phyloP scores from a whole-genome alignment of 64 coral and sea anemone genomes.

The Orbicella faveolata region DNA sequence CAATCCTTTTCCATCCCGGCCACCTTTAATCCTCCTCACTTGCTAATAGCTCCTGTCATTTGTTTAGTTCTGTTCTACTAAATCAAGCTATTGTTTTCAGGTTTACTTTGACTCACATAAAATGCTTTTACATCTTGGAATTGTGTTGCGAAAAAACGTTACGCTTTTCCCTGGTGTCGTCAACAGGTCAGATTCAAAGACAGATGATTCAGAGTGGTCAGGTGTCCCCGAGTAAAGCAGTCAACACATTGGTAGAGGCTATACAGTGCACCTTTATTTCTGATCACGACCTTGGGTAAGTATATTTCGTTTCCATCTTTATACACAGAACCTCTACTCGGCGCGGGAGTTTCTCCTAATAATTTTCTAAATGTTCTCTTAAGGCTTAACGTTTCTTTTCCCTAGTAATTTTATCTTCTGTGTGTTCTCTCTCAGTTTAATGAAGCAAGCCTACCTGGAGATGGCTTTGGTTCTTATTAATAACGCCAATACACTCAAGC shows the following conservation, averaged over 20 bases:
- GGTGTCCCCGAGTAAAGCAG: not conserved
- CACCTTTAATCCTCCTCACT: too few species aligned
- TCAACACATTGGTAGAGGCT: conserved; percentile 56
- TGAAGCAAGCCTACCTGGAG: conserved; percentile 92
- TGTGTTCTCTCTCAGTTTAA: conserved; percentile 49
- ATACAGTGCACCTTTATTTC: conserved; percentile 55
- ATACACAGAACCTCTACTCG: too few species aligned
- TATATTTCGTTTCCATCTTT: not conserved
- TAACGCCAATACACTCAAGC: conserved; percentile 35
- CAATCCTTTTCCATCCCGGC: too few species aligned
- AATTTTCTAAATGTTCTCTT: too few species aligned
- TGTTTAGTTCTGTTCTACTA: too few species aligned
- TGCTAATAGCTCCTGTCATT: too few species aligned
- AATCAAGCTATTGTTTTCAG: too few species aligned
- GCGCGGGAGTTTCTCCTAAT: too few species aligned
- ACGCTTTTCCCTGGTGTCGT: not conserved
- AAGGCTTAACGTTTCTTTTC: too few species aligned
- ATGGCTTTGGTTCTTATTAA: conserved; percentile 56
- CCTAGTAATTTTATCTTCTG: not conserved
- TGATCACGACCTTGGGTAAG: conserved; percentile 89
- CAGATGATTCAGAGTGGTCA: conserved; percentile 49
- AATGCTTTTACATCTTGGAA: too few species aligned
- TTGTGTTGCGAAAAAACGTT: too few species aligned
- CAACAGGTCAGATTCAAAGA: conserved; percentile 70
- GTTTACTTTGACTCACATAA: too few species aligned